Percentiles rank a stretch among this genome's conserved stretches.
phyloP scores from a whole-genome alignment of 2,113 vertebrate genomes.

The Promerops cafer region DNA sequence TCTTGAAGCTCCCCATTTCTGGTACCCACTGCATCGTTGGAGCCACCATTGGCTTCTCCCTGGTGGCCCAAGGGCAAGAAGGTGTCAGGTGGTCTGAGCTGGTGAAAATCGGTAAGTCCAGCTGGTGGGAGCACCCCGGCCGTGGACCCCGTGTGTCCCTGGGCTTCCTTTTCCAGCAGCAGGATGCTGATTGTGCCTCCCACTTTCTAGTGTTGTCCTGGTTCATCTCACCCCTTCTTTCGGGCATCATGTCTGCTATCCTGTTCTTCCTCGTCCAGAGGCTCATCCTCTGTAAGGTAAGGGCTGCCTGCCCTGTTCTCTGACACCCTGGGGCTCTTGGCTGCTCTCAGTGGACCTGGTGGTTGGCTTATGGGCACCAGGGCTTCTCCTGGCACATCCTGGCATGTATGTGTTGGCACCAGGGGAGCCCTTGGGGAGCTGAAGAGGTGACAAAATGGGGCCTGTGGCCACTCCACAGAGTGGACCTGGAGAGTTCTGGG shows the following conservation, averaged over 20 bases:
- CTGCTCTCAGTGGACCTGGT: accelerated
- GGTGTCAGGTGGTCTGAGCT: slow-evolving; percentile 90
- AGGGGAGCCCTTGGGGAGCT: background rate
- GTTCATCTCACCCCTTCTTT: slow-evolving; percentile 95
- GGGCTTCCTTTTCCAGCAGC: background rate
- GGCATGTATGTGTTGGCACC: background rate
- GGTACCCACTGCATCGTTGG: slow-evolving; percentile 97
- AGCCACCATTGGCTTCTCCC: slow-evolving; percentile 91
- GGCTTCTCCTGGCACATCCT: background rate
- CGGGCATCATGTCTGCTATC: slow-evolving; percentile 90
- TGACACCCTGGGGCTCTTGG: background rate
- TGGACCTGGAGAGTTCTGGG: background rate
- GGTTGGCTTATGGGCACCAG: background rate
- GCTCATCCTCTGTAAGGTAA: slow-evolving; percentile 90
- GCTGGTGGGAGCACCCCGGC: background rate
- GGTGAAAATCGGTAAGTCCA: slow-evolving; percentile 85
- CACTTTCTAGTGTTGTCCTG: slow-evolving; percentile 85
- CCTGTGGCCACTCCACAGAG: background rate
- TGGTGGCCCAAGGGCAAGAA: slow-evolving; percentile 85
- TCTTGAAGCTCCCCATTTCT: slow-evolving; percentile 95
- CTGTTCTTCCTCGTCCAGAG: slow-evolving; percentile 87
- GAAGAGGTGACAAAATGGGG: background rate
- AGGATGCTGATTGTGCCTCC: background rate
- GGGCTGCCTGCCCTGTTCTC: background rate
- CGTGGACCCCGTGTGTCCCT: accelerated